Evolutionary conservation across 2,113 vertebrate genomes (phyloP).

Genomic region (Ondatra zibethicus): DNA sequence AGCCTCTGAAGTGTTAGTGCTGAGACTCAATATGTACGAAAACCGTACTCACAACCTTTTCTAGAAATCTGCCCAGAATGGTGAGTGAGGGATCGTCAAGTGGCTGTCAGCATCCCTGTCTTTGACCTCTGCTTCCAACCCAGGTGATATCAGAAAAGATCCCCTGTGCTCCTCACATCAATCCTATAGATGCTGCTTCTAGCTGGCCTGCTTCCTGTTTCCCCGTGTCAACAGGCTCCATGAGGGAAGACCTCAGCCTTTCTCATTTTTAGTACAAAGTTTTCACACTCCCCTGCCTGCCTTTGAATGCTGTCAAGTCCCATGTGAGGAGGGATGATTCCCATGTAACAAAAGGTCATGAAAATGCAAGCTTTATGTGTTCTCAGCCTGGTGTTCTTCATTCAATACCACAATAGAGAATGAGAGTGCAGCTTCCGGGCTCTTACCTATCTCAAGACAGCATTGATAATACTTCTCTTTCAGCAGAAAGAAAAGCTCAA

Average conservation of each 20-base stretch:
- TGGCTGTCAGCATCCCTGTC: background rate
- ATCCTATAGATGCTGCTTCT: background rate
- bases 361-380: background rate
- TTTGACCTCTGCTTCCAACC: background rate
- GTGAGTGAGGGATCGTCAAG: background rate
- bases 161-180: background rate
- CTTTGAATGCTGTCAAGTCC: background rate
- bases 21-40: background rate
- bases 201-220: background rate
- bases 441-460: background rate
- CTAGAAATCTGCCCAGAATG: background rate
- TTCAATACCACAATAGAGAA: constrained; percentile 14
- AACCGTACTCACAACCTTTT: background rate
- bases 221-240: background rate
- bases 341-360: background rate
- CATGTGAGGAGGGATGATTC: background rate
- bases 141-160: background rate
- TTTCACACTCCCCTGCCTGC: background rate
- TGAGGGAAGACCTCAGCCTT: background rate
- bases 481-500: background rate
- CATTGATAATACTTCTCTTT: background rate
- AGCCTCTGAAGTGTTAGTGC: background rate
- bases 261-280: background rate
- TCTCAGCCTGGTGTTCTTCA: background rate
- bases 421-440: background rate